Conservation (phyloP, 2,797 vertebrate species). For the Pteronotus mesoamericanus region DNA sequence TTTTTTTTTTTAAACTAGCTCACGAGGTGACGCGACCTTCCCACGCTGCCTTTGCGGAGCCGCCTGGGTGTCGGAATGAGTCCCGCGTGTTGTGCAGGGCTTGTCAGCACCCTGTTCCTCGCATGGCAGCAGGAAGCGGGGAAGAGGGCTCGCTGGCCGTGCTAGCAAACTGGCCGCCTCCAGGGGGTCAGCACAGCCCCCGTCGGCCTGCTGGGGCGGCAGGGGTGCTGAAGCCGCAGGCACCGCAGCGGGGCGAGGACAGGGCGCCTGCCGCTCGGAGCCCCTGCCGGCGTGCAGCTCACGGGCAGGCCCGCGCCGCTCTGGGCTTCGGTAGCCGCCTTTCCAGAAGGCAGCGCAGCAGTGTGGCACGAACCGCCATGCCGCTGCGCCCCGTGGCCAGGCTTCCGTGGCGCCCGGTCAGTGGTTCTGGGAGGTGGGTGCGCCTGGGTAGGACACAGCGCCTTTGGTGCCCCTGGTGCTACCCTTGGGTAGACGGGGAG, state of each 20-base stretch:
- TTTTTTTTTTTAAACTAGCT: slow-evolving; percentile 71
- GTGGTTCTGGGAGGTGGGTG: neutral
- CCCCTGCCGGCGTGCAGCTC: neutral
- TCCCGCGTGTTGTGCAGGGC: neutral
- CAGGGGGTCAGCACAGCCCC: neutral
- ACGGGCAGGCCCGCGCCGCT: neutral
- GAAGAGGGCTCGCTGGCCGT: neutral
- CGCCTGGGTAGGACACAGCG: rapidly evolving
- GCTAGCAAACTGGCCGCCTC: neutral
- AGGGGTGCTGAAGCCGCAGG: neutral
- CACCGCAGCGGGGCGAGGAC: neutral
- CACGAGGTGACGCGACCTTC: slow-evolving; percentile 77
- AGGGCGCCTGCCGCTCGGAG: neutral
- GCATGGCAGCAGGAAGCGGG: neutral
- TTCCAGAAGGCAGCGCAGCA: neutral
- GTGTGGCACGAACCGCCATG: neutral
- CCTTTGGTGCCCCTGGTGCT: rapidly evolving
- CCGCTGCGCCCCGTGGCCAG: neutral
- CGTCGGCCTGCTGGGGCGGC: rapidly evolving
- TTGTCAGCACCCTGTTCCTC: slow-evolving; percentile 29
- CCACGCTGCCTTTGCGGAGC: slow-evolving; percentile 77
- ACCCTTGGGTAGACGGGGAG: too few relatives aligned
- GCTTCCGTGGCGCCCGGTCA: neutral
- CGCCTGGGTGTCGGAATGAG: slow-evolving; percentile 58
- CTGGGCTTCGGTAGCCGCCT: neutral